Percentiles rank a stretch among this genome's conserved stretches.
Conservation (phyloP, 1,140 invertebrate species). For the Cydia pomonella region DNA sequence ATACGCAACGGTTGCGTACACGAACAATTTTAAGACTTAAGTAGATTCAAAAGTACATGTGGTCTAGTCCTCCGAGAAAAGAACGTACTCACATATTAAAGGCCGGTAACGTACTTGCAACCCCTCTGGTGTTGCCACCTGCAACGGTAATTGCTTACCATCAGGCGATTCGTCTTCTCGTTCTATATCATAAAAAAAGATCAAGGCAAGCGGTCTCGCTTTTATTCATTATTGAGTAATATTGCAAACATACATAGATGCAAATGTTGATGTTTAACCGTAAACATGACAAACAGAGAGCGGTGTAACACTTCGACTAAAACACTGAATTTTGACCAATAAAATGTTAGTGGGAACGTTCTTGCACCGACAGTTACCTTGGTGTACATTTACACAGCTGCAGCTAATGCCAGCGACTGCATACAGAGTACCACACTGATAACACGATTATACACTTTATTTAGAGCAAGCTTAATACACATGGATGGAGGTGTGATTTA, state of each 20-base stretch:
- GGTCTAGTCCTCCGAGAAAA: no score
- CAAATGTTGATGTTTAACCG: background rate
- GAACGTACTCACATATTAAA: no score
- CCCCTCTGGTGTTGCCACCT: no score
- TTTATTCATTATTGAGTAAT: no score
- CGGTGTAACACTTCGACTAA: background rate
- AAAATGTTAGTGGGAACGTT: background rate
- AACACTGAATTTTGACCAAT: background rate
- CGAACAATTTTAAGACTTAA: background rate
- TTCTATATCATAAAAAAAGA: no score
- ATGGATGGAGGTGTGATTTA: background rate
- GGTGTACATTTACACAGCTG: conserved; percentile 49
- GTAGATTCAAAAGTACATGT: background rate
- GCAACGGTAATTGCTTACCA: no score
- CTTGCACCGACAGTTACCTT: conserved; percentile 39
- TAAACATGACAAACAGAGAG: background rate
- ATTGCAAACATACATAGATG: no score
- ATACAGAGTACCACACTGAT: background rate
- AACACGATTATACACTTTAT: background rate
- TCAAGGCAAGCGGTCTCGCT: no score
- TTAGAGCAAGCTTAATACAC: background rate
- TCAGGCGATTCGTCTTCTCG: no score
- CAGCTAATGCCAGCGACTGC: conserved; percentile 18
- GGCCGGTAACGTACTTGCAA: no score
- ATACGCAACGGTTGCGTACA: background rate